A percentile compares a stretch with the other conserved stretches of the same genome.
Evolutionary conservation across 2,888 invertebrate genomes (phyloP).

Genomic region (Clitarchus hookeri): DNA sequence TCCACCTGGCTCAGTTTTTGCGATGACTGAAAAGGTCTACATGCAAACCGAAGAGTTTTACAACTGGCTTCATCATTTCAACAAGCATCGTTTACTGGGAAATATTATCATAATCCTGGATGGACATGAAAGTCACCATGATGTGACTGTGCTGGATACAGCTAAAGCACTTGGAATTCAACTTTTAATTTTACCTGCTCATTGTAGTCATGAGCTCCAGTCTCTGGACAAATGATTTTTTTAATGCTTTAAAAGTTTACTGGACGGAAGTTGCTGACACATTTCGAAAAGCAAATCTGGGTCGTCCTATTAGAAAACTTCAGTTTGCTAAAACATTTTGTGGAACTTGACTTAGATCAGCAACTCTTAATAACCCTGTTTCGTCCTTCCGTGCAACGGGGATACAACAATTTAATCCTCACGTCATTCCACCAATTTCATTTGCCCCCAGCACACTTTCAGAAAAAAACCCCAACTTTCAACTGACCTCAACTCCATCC

Average conservation of each 20-base stretch:
- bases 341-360: background rate
- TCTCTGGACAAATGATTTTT: too few relatives aligned
- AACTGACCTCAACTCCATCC: background rate
- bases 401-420: background rate
- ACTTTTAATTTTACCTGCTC: background rate
- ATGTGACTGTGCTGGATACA: background rate
- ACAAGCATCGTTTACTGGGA: background rate
- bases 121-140: background rate
- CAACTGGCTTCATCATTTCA: slow-evolving; percentile 3
- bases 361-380: background rate
- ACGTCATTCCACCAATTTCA: background rate
- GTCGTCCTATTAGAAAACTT: background rate
- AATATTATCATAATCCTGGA: too few relatives aligned
- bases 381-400: background rate
- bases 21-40: background rate
- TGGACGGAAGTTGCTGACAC: background rate
- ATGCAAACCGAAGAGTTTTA: background rate
- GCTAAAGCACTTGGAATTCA: background rate
- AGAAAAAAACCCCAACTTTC: background rate
- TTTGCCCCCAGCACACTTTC: slow-evolving; percentile 11
- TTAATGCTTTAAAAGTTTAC: background rate
- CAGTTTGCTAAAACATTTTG: background rate
- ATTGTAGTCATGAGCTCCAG: too few relatives aligned
- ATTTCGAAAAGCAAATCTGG: background rate
- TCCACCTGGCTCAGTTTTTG: background rate